Base-by-base conservation (phyloP, 2,113 vertebrate genomes). In the Regulus satrapa region DNA sequence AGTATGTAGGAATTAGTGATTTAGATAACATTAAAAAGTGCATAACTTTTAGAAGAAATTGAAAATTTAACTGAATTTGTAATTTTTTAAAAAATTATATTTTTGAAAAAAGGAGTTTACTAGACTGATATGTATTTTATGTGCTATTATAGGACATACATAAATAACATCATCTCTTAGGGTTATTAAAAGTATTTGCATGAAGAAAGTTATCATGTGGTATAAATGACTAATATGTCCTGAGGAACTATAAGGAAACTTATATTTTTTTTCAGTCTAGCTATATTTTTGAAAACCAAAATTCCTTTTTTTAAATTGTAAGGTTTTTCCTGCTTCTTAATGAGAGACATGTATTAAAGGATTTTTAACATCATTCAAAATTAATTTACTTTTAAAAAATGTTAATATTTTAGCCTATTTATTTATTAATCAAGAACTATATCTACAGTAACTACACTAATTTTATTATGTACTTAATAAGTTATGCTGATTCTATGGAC, bases 31-130 rank as follows among this genome's bases (percentile, higher is more conserved):
- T 8, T 10, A 38, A 71, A 77, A 56, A n/a, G 8, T 29, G 2
- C 4, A 18, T 12, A 36, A 13, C 5, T 67, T 72, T 15, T 6
- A 46, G 25, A 46, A 34, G 8, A 64, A 64, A 55, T 72, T 55
- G 3, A 12, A 68, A 49, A 26, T 18, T 1, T 15, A 19, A 43
- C 6, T 31, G 2, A 9, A 18, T 38, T 63, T 51, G 2, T 66
- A 43, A 58, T 0, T 80, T 48, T 58, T 5, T 73, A 6, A 3
- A 2, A 58, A 26, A 2, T 0, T 0, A 34, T 38, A 4, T 40
- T 2, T 59, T 54, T 61, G 8, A 6, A 41, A 85, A 85, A 66
- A 24, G 14, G 12, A 41, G 1, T 54, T 81, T 68, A 5, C 21
- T 73, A 15, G 12, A 19, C 9, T 72, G 31, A 19, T 5, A 49